Evolutionary conservation across 2,888 invertebrate species (phyloP), one percentile per base, ranked within the genome.

Genomic region (Pasiphila rectangulata): DNA sequence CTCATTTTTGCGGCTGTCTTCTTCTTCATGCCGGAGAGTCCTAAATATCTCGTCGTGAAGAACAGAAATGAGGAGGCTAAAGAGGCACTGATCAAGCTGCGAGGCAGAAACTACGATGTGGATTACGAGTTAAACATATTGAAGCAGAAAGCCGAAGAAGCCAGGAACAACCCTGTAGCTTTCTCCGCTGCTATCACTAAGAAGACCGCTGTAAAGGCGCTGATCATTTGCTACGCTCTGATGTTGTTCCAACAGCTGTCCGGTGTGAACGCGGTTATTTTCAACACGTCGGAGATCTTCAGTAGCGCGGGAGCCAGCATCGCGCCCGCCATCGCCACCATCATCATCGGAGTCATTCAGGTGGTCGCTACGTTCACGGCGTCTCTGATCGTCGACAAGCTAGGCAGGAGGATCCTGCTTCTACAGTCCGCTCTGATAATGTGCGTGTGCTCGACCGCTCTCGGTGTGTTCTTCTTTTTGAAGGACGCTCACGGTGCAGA

Each of bases 181-280:
- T 89, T 94, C 48, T 45, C 65, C 3, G 68, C 83, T 1, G 90
- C 92, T 0, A 90, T 94, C 6, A 87, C 85, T 1, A 91, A 92
- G 38, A 92, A 83, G 54, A 91, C 91, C 0, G 92, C 94, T 0
- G 73, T 91, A 13, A 93, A 92, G 69, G 94, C 93, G 0, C 78
- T 95, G 2, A 46, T 92, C 7, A 94, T 96, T 47, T 93, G 93
- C 55, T 92, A 94, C 68, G 92, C 93, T 2, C 89, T 97, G 4
- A 97, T 97, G 96, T 84, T 96, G 63, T 95, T 97, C 83, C 98
- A 98, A 72, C 97, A 97, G 74, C 85, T 96, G 44, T 93, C 94
- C 50, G 96, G 96, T 24, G 92, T 95, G 38, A 96, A 96, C 64
- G 94, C 95, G 0, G 93, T 96, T 3, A 94, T 96, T 55, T 95